Evolutionary conservation across 2,113 vertebrate species (phyloP).

Genomic region (Malurus elegans): DNA sequence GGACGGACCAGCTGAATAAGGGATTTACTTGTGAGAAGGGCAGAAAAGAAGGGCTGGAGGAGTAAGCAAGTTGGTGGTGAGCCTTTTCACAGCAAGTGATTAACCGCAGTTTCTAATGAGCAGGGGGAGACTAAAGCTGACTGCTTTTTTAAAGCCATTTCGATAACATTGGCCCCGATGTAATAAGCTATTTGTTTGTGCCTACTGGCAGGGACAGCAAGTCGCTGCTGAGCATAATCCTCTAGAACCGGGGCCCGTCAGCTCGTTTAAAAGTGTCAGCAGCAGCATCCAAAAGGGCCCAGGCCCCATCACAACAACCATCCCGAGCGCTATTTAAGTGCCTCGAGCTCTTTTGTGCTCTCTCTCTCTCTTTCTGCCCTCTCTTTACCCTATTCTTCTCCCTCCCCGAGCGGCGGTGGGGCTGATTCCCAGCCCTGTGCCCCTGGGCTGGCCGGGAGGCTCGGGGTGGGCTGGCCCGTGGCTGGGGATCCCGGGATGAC

Average conservation of each 20-base stretch:
- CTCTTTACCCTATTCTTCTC: conserved; percentile 34
- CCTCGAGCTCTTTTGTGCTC: neutral
- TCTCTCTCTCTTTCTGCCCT: conserved; percentile 15
- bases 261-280: conserved; percentile 5
- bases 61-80: conserved; percentile 25
- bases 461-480: neutral
- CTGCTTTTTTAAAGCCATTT: conserved; percentile 58
- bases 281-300: neutral
- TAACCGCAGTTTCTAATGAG: conserved; percentile 48
- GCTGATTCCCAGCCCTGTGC: neutral
- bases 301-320: neutral
- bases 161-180: conserved; percentile 11
- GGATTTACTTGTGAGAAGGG: conserved; percentile 51
- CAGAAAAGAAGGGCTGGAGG: conserved; percentile 31
- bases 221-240: conserved; percentile 35
- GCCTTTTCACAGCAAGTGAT: conserved; percentile 48
- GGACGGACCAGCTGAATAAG: conserved; percentile 32
- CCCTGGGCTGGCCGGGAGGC: neutral
- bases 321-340: neutral
- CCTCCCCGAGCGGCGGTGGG: neutral
- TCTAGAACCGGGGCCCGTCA: neutral
- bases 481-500: conserved; percentile 23
- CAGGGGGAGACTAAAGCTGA: conserved; percentile 4
- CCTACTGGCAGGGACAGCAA: conserved; percentile 39
- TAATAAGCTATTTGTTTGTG: conserved; percentile 60